Conservation (phyloP, 92 coral and sea anemone genomes). For the Porites cylindrica region DNA sequence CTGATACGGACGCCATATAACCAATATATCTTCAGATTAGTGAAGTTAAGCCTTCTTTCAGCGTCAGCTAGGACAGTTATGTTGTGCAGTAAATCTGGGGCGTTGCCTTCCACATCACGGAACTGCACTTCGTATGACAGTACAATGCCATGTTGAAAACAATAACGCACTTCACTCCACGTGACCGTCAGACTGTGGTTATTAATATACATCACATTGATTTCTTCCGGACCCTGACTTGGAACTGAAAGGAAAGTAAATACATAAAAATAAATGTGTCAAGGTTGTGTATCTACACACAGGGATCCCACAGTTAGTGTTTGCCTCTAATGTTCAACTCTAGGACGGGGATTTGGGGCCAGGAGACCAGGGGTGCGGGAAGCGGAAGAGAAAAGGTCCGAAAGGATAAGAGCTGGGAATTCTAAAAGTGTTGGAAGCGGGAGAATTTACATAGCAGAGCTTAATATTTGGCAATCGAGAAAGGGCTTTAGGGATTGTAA, state of each 20-base stretch:
- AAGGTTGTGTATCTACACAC: neutral
- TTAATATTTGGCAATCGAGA: too few species aligned
- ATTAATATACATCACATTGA: slow-evolving; percentile 40
- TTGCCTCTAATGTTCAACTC: too few species aligned
- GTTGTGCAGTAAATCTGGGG: slow-evolving; percentile 15
- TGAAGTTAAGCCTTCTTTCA: neutral
- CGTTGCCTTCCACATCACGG: slow-evolving; percentile 41
- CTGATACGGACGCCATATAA: slow-evolving; percentile 55
- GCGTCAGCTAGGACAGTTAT: slow-evolving; percentile 33
- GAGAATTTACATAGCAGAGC: too few species aligned
- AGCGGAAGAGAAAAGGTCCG: too few species aligned
- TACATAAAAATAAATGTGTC: neutral
- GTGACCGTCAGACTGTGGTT: slow-evolving; percentile 56
- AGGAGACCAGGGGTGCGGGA: too few species aligned
- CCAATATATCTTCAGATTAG: slow-evolving; percentile 50
- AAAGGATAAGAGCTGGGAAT: too few species aligned
- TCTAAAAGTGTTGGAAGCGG: too few species aligned
- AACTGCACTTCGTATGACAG: slow-evolving; percentile 51
- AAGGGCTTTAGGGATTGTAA: too few species aligned
- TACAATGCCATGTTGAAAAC: slow-evolving; percentile 53
- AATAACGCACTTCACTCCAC: slow-evolving; percentile 57
- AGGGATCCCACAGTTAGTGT: too few species aligned
- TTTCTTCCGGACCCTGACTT: slow-evolving; percentile 31
- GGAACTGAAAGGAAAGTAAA: slow-evolving; percentile 50
- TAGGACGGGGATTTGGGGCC: too few species aligned